Evolutionary conservation across 2,888 invertebrate species (phyloP).

Genomic region (Escarpia spicata): DNA sequence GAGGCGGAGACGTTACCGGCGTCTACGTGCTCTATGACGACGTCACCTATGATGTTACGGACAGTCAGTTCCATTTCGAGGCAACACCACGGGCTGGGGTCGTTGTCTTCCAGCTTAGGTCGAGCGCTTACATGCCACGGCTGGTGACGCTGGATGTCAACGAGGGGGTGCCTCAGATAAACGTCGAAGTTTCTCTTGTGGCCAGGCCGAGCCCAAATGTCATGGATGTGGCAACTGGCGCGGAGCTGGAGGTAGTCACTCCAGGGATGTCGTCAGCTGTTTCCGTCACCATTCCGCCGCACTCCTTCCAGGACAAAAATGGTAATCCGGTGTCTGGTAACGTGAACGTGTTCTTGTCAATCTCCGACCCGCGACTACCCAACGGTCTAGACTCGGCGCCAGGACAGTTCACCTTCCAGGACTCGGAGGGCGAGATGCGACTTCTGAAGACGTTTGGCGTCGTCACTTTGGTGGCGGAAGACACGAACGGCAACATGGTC

Average conservation of each 20-base stretch:
- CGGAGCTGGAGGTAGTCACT: neutral
- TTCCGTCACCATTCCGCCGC: neutral
- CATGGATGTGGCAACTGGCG: neutral
- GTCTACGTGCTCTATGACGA: neutral
- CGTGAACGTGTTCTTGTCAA: neutral
- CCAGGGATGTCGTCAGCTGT: neutral
- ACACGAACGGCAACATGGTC: neutral
- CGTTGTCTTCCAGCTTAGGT: neutral
- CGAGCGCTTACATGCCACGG: neutral
- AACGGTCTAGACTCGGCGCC: neutral
- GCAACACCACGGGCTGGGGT: neutral
- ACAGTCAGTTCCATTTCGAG: neutral
- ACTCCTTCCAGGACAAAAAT: neutral
- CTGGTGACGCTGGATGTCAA: constrained; percentile 13
- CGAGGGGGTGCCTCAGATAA: neutral
- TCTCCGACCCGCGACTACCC: neutral
- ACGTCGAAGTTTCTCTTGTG: neutral
- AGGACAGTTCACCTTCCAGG: neutral
- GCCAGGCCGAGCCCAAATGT: neutral
- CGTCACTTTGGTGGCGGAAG: constrained; percentile 7
- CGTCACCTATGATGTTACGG: neutral
- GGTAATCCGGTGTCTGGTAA: neutral
- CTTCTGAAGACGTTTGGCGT: neutral
- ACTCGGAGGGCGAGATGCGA: neutral
- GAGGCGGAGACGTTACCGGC: neutral